Evolutionary conservation across 2,797 vertebrate species (phyloP).

Genomic region (Danionella dracula): DNA sequence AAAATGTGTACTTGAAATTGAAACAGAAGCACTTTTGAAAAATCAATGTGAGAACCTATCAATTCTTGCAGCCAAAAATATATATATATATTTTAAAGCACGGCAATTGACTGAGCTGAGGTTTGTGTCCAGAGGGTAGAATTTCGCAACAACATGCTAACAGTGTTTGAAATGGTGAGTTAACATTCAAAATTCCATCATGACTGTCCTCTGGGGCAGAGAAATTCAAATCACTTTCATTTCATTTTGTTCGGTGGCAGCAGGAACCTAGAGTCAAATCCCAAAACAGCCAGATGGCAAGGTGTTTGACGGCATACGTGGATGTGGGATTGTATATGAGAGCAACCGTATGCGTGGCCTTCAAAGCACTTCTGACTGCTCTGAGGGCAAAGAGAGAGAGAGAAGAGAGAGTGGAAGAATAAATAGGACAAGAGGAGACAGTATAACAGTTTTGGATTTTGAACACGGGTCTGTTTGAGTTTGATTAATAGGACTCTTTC

Average conservation of each 20-base stretch:
- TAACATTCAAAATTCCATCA: slow-evolving; percentile 31
- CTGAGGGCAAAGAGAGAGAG: slow-evolving; percentile 20
- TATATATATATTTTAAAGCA: too few relatives aligned
- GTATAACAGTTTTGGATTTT: slow-evolving; percentile 31
- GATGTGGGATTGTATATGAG: slow-evolving; percentile 13
- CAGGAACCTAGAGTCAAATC: slow-evolving; percentile 31
- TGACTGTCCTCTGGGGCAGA: slow-evolving; percentile 20
- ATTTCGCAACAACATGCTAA: slow-evolving; percentile 21
- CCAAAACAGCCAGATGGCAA: slow-evolving; percentile 20
- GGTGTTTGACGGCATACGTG: not conserved
- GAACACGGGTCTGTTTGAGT: slow-evolving; percentile 43
- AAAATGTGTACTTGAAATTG: too few relatives aligned
- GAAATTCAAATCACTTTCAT: slow-evolving; percentile 27
- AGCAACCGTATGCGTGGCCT: not conserved
- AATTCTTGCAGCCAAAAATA: too few relatives aligned
- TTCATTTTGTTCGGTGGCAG: slow-evolving; percentile 24
- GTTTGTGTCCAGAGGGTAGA: slow-evolving; percentile 18
- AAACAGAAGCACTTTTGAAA: too few relatives aligned
- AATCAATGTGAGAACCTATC: too few relatives aligned
- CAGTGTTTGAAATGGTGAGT: slow-evolving; percentile 22
- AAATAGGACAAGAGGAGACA: not conserved
- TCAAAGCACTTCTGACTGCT: slow-evolving; percentile 18
- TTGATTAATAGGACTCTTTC: slow-evolving; percentile 47
- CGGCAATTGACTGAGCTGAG: not conserved
- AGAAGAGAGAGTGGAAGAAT: slow-evolving; percentile 6